phyloP scores from a whole-genome alignment of 2,888 invertebrate species.

The Silvanus unidentatus region DNA sequence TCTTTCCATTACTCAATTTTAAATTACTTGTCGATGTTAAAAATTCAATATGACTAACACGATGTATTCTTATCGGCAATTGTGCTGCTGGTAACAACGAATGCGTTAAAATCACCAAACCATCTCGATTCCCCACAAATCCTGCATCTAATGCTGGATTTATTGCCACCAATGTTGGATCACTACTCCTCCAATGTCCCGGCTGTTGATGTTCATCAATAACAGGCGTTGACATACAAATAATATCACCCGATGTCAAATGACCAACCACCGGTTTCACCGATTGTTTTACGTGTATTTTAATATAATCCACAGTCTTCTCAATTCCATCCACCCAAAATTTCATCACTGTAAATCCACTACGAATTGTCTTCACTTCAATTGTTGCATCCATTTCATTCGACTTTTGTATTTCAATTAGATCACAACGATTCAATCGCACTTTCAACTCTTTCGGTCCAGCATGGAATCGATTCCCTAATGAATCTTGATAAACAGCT shows the following conservation, averaged over 20 bases:
- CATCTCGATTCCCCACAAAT: constrained; percentile 36
- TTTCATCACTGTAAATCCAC: constrained; percentile 50
- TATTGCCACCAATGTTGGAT: constrained; percentile 36
- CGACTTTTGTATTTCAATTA: constrained; percentile 23
- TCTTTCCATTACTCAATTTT: constrained; percentile 34
- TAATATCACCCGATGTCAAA: constrained; percentile 50
- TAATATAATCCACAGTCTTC: constrained; percentile 43
- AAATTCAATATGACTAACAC: constrained; percentile 33
- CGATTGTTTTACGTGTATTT: constrained; percentile 41
- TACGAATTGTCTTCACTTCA: constrained; percentile 44
- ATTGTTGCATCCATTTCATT: constrained; percentile 37
- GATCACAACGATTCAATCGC: constrained; percentile 48
- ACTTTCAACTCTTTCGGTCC: constrained; percentile 48
- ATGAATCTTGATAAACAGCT: constrained; percentile 52
- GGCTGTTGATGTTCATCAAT: constrained; percentile 34
- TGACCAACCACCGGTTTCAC: constrained; percentile 40
- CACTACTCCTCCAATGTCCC: constrained; percentile 43
- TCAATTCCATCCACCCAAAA: constrained; percentile 44
- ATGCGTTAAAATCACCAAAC: constrained; percentile 36
- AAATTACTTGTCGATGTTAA: constrained; percentile 21
- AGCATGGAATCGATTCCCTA: constrained; percentile 51
- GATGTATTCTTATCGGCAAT: constrained; percentile 34
- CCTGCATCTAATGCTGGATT: constrained; percentile 41
- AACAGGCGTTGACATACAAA: constrained; percentile 52
- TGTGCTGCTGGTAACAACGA: constrained; percentile 37